Evolutionary conservation across 2,797 vertebrate genomes (phyloP), one percentile per base, ranked within the genome.

Genomic region (Yasuhikotakia modesta): DNA sequence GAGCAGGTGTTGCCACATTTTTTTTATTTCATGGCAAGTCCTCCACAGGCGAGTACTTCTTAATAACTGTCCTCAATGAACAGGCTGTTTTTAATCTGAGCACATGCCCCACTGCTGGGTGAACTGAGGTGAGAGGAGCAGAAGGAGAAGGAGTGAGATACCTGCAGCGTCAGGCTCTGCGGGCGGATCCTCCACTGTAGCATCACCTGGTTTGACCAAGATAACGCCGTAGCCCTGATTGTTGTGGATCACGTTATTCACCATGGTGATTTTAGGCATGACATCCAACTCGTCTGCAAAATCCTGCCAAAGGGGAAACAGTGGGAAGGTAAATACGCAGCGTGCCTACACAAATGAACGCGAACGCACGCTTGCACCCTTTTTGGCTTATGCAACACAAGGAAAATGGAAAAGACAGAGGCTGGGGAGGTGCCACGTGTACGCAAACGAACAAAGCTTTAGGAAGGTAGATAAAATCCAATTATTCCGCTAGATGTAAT

Each of bases 141-240:
- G 60, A 58, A 8, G 58, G 21, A 43, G n/a, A n/a, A n/a, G 39
- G 30, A 17, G 30, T 45, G 27, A 64, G 45, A 58, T 90, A 95
- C 93, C 94, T 90, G 85, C 63, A 39, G n/a, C 63, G 71, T 1
- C 85, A 21, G 82, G 83, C 70, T 76, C 73, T 27, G 78, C 48
- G 63, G 78, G 22, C 73, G 81, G 88, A 43, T 87, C 84, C 53
- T 85, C 84, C 17, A 88, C 88, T 17, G 86, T 87, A 14, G 79
- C 80, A 5, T 87, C 68, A 0, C 80, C 84, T 45, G 95, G 93
- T 83, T 95, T 97, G 81, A 99, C 95, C 76, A 99, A 85, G 83
- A 97, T 95, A 69, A 99, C 93, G 0, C 94, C 97, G 4, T 96
- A 99, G 30, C 95, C 95, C 86, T 97, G 95, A 6, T 99, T 98